Percentiles rank a stretch among this genome's conserved stretches.
Evolutionary conservation across 2,113 vertebrate genomes (phyloP).

Genomic region (Coreoperca whiteheadi): DNA sequence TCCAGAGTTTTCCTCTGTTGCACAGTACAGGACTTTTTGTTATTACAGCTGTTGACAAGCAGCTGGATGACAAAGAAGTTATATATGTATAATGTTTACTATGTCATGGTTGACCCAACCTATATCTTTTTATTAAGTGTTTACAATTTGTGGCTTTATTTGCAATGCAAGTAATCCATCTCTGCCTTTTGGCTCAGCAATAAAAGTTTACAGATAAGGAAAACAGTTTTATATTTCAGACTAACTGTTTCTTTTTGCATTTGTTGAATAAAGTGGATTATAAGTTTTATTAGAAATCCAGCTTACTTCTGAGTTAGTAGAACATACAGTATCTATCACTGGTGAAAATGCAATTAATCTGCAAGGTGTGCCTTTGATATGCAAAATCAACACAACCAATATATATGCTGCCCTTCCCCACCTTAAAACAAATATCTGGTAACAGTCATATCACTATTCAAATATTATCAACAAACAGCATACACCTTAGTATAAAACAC

Average conservation of each 20-base stretch:
- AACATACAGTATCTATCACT: not conserved
- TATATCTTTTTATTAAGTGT: slow-evolving; percentile 48
- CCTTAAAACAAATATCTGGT: slow-evolving; percentile 59
- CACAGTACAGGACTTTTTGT: slow-evolving; percentile 6
- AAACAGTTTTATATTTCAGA: slow-evolving; percentile 3
- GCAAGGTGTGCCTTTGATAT: not conserved
- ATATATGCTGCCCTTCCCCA: not conserved
- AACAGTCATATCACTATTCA: not conserved
- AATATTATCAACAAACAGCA: slow-evolving; percentile 5
- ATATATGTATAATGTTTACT: slow-evolving; percentile 51
- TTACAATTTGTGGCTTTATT: slow-evolving; percentile 54
- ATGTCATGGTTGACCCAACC: slow-evolving; percentile 45
- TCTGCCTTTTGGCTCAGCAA: slow-evolving; percentile 56
- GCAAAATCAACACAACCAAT: not conserved
- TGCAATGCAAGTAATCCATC: slow-evolving; percentile 48
- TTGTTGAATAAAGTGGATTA: slow-evolving; percentile 28
- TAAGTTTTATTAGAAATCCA: not conserved
- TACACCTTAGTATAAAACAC: slow-evolving; percentile 36
- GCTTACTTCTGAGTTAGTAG: not conserved
- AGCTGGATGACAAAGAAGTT: not conserved
- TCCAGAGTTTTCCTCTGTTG: slow-evolving; percentile 9
- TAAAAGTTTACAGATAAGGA: slow-evolving; percentile 60
- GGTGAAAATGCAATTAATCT: not conserved
- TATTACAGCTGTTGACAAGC: not conserved
- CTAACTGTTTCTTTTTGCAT: not conserved